A percentile compares a stretch with the other conserved stretches of the same genome.
phyloP scores from a whole-genome alignment of 2,888 invertebrate species.

The Rhingia campestris region DNA sequence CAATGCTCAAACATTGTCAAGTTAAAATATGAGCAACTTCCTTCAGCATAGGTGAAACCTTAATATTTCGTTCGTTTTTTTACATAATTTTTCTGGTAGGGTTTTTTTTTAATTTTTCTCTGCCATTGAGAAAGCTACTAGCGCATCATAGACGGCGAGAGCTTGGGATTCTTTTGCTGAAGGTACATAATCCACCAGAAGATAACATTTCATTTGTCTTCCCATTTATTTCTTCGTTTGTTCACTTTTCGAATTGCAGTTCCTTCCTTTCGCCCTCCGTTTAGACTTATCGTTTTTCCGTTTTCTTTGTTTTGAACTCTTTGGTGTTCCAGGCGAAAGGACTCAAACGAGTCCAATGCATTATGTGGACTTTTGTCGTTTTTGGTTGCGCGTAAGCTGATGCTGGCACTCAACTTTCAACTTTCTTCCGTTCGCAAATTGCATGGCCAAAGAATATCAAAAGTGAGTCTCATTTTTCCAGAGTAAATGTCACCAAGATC shows the following conservation, averaged over 20 bases:
- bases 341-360: slow-evolving; percentile 6
- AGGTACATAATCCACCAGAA: slow-evolving; percentile 60
- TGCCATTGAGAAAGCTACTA: slow-evolving; percentile 22
- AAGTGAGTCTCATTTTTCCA: slow-evolving; percentile 55
- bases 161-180: slow-evolving; percentile 25
- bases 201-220: slow-evolving; percentile 57
- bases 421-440: slow-evolving; percentile 55
- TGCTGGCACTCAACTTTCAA: slow-evolving; percentile 56
- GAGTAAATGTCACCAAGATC: slow-evolving; percentile 51
- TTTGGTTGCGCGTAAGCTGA: slow-evolving; percentile 52
- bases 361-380: slow-evolving; percentile 29
- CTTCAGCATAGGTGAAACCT: background rate
- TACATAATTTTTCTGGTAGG: background rate
- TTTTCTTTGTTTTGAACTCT: slow-evolving; percentile 48
- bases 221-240: slow-evolving; percentile 1
- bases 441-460: slow-evolving; percentile 50
- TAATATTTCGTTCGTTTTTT: background rate
- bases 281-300: slow-evolving; percentile 36
- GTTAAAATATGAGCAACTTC: background rate
- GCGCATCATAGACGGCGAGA: background rate
- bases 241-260: too few relatives aligned
- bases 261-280: slow-evolving; percentile 2
- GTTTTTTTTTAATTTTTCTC: slow-evolving; percentile 48
- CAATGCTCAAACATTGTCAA: too few relatives aligned
- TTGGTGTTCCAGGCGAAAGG: slow-evolving; percentile 11